Evolutionary conservation across 1,140 invertebrate genomes (phyloP).

Genomic region (Pygmarrhopalites habei): DNA sequence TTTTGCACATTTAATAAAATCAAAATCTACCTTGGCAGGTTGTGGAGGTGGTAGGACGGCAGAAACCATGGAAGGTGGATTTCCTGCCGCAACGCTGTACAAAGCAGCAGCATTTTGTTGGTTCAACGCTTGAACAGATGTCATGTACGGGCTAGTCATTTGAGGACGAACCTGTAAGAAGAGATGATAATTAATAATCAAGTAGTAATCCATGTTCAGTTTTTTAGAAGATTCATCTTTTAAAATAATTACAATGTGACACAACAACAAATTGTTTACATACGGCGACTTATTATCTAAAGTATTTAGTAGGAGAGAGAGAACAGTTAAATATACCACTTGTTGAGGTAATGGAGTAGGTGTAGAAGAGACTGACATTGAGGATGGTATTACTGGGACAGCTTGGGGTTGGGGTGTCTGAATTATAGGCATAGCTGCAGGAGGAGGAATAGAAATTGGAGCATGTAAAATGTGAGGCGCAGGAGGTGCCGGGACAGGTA

Average conservation of each 20-base stretch:
- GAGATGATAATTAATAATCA: background rate
- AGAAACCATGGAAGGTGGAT: conserved; percentile 25
- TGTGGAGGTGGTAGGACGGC: conserved; percentile 61
- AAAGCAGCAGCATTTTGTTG: conserved; percentile 29
- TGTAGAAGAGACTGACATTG: conserved; percentile 31
- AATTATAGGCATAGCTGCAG: conserved; percentile 47
- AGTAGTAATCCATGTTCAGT: background rate
- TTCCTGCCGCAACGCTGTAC: conserved; percentile 36
- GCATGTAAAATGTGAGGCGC: conserved; percentile 7
- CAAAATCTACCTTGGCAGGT: conserved; percentile 56
- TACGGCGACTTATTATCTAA: background rate
- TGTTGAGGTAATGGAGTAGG: conserved; percentile 19
- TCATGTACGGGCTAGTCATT: conserved; percentile 2
- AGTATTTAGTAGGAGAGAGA: background rate
- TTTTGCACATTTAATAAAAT: conserved; percentile 94
- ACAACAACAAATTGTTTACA: background rate
- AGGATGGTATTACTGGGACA: conserved; percentile 37
- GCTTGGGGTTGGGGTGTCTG: too few relatives aligned
- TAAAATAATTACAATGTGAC: background rate
- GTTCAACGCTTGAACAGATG: background rate
- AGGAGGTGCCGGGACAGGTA: background rate
- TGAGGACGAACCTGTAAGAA: conserved; percentile 2
- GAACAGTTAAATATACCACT: conserved; percentile 1
- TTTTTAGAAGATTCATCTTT: background rate
- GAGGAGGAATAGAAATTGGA: conserved; percentile 43